Conservation (phyloP, 2,888 invertebrate genomes). For the Leucophora obtusa region DNA sequence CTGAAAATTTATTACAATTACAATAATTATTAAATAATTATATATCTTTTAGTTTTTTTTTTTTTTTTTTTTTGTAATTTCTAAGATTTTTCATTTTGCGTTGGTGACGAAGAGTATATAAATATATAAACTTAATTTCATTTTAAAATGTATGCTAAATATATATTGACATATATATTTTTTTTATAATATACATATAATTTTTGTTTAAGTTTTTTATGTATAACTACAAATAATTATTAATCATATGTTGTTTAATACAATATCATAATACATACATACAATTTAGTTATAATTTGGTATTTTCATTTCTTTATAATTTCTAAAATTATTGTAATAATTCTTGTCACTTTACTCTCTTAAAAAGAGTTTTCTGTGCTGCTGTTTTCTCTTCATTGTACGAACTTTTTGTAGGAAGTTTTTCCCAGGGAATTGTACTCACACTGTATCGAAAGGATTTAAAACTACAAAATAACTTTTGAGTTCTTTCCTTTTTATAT, state of each 20-base stretch:
- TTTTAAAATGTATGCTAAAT: constrained; percentile 14
- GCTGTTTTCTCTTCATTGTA: neutral
- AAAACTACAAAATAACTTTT: neutral
- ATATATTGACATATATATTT: constrained; percentile 13
- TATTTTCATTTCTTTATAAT: neutral
- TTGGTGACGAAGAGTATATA: constrained; percentile 44
- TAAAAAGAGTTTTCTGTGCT: neutral
- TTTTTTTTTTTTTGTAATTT: constrained; percentile 34
- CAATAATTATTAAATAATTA: constrained; percentile 61
- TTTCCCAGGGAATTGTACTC: neutral
- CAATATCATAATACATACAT: neutral
- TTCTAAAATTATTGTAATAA: neutral
- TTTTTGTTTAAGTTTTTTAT: neutral
- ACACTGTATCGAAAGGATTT: neutral
- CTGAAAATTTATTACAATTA: constrained; percentile 25
- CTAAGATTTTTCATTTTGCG: constrained; percentile 31
- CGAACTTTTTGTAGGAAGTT: neutral
- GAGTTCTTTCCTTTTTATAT: neutral
- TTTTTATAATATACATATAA: neutral
- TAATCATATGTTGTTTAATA: neutral
- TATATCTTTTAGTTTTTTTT: neutral
- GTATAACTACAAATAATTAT: neutral
- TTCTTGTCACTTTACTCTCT: neutral
- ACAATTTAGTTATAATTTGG: neutral
- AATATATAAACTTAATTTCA: constrained; percentile 30